A percentile compares a stretch with the other conserved stretches of the same genome.
These are phyloP conservation scores for Drosophila eohydei DNA, from an alignment of 2,888 invertebrate genomes.

Conservation along the genomic window DNA sequence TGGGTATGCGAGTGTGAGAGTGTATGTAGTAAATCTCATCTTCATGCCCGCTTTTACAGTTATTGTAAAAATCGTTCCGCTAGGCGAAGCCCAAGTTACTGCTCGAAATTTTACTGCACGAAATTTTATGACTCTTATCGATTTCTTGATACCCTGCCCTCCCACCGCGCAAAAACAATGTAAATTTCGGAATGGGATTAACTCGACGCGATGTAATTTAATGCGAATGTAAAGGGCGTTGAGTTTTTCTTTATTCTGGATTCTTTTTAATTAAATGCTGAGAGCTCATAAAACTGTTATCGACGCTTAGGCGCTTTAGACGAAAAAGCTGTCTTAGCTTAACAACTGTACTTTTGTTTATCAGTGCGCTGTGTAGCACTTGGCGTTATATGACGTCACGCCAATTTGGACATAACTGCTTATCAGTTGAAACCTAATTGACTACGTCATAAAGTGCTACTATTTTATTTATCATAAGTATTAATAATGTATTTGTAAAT, in stretches of 20 bases:
- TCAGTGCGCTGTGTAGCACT: slow-evolving; percentile 20
- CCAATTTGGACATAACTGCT: neutral
- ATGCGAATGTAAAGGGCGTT: slow-evolving; percentile 29
- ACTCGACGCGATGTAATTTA: slow-evolving; percentile 26
- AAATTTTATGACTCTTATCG: slow-evolving; percentile 68
- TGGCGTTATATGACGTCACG: slow-evolving; percentile 54
- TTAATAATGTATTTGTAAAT: neutral
- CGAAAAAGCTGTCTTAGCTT: slow-evolving; percentile 11
- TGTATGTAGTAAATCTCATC: slow-evolving; percentile 43
- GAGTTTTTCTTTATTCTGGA: slow-evolving; percentile 15
- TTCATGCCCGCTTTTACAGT: slow-evolving; percentile 65
- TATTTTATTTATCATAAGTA: neutral
- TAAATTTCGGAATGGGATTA: slow-evolving; percentile 44
- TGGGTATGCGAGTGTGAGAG: slow-evolving; percentile 6
- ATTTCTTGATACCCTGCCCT: slow-evolving; percentile 39
- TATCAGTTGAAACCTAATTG: slow-evolving; percentile 9
- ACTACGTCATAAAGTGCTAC: slow-evolving; percentile 15
- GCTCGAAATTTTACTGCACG: slow-evolving; percentile 56
- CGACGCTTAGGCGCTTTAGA: slow-evolving; percentile 35
- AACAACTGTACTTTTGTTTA: slow-evolving; percentile 44
- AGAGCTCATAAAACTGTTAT: slow-evolving; percentile 55
- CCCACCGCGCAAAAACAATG: slow-evolving; percentile 18
- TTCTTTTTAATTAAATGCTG: slow-evolving; percentile 51
- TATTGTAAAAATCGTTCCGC: slow-evolving; percentile 50
- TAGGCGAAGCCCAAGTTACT: slow-evolving; percentile 28